Conservation (phyloP, 2,888 invertebrate species). For the Fabriciana adippe region DNA sequence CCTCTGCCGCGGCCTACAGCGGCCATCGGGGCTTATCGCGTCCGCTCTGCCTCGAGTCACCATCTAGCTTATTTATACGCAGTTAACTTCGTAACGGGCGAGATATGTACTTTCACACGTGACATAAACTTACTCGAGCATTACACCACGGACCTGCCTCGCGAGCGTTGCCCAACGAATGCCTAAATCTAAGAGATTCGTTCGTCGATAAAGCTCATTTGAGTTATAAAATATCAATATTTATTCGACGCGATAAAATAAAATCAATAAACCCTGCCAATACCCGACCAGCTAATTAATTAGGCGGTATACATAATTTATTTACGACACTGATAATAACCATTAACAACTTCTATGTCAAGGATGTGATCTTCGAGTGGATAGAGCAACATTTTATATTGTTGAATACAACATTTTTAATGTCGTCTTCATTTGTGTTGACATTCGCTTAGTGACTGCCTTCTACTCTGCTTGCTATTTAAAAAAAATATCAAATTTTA, state of each 20-base stretch:
- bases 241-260: constrained; percentile 37
- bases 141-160: constrained; percentile 22
- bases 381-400: constrained; percentile 16
- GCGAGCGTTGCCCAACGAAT: constrained; percentile 18
- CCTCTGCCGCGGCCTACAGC: constrained; percentile 16
- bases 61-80: constrained; percentile 35
- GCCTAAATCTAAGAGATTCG: constrained; percentile 18
- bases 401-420: constrained; percentile 1
- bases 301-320: constrained; percentile 45
- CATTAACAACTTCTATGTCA: constrained; percentile 44
- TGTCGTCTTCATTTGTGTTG: not conserved
- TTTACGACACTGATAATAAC: constrained; percentile 41
- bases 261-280: constrained; percentile 47
- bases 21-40: constrained; percentile 18
- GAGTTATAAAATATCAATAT: constrained; percentile 49
- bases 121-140: constrained; percentile 30
- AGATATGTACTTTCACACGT: constrained; percentile 34
- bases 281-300: constrained; percentile 42
- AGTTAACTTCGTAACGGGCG: constrained; percentile 29
- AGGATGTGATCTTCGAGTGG: constrained; percentile 40
- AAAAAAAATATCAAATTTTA: not conserved
- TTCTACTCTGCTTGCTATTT: not conserved
- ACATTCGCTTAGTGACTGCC: not conserved
- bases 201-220: constrained; percentile 22
- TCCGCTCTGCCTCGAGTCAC: constrained; percentile 6